Conservation (phyloP, 2,113 vertebrate genomes). For the Entelurus aequoreus region DNA sequence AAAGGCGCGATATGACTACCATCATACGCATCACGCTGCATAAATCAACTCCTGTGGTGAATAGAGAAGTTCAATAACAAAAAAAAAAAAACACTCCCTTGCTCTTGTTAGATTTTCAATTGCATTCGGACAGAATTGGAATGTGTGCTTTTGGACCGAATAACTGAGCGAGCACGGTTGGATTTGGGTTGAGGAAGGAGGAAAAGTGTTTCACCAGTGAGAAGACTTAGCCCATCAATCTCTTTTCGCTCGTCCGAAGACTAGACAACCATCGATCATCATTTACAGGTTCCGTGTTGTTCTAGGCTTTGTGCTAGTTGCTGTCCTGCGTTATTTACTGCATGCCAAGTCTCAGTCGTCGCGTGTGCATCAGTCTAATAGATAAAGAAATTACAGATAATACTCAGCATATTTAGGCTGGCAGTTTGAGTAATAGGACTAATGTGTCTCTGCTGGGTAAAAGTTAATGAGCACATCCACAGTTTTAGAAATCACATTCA, state of each 20-base stretch:
- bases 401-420: too few species aligned
- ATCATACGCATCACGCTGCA: conserved; percentile 8
- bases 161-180: conserved; percentile 16
- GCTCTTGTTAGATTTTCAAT: conserved; percentile 9
- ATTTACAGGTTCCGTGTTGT: conserved; percentile 34
- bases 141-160: conserved; percentile 10
- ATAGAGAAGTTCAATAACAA: neutral
- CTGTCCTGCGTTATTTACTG: conserved; percentile 28
- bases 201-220: conserved; percentile 26
- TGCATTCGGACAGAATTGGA: conserved; percentile 12
- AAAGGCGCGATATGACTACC: conserved; percentile 6
- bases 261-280: conserved; percentile 51
- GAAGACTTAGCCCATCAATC: conserved; percentile 43
- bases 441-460: neutral
- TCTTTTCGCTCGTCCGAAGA: conserved; percentile 23
- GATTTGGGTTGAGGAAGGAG: conserved; percentile 19
- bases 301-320: conserved; percentile 27
- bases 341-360: conserved; percentile 32
- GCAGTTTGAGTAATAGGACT: neutral
- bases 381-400: neutral
- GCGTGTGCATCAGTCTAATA: neutral
- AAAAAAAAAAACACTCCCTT: neutral
- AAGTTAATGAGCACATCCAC: neutral
- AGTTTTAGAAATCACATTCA: too few species aligned
- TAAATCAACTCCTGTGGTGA: conserved; percentile 1